Evolutionary conservation across 2,113 vertebrate genomes (phyloP), one percentile per base, ranked within the genome.

Genomic region (Chinchilla lanigera): DNA sequence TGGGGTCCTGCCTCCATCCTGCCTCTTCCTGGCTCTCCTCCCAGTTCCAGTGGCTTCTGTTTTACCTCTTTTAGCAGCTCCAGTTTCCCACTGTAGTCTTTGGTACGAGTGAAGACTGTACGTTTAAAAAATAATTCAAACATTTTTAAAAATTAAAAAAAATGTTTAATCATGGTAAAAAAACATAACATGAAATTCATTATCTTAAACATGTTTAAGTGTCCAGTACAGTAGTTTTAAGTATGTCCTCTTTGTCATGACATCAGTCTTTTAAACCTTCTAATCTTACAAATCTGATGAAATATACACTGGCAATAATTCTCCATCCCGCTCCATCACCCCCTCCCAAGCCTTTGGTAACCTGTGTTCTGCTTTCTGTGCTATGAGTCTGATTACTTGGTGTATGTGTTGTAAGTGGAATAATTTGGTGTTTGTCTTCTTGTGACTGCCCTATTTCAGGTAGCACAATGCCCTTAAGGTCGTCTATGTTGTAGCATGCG

Each of bases 1-100:
- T 26, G 3, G 16, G 35, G 6, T 9, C 60, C 38, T 73, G 0
- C 0, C 2, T 38, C 61, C 50, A 9, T 1, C n/a, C 41, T 2
- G 82, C 22, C n/a, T 89, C 24, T 86, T 6, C 10, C 44, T 87
- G 81, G 50, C 7, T 94, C n/a, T 67, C 77, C 84, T 75, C 26
- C 14, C 38, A 89, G 2, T 93, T 94, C 52, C 26, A 38, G 10
- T 14, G 63, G 38, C 38, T 54, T 61, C 26, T 67, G 0, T 54
- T 47, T 60, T 30, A 1, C 13, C 92, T 10, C 14, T 77, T 85
- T 60, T 52, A 90, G n/a, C 93, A 83, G 56, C 20, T 77, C 28
- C 7, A 85, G 50, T 78, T 86, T 96, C 77, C 80, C 35, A 50
- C 1, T 77, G n/a, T 88, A 14, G 47, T 90, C 26, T 58, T 87